Percentiles rank a stretch among this genome's conserved stretches.
Conservation (phyloP, 2,113 vertebrate genomes). For the Carassius gibelio region DNA sequence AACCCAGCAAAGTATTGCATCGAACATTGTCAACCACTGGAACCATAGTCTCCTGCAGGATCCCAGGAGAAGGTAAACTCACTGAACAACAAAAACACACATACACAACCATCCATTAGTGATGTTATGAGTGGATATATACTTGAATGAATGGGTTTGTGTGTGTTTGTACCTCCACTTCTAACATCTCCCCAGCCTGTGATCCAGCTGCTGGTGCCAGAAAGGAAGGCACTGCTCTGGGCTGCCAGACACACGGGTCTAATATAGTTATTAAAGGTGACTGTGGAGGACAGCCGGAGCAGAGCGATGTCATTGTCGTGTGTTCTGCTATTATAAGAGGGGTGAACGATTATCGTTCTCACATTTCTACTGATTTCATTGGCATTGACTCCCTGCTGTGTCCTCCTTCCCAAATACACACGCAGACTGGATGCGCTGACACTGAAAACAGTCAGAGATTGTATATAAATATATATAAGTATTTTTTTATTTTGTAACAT, state of each 20-base stretch:
- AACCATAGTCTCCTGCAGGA: conserved; percentile 37
- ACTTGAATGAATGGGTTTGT: background rate
- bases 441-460: background rate
- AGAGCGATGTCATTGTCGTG: conserved; percentile 76
- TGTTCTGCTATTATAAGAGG: conserved; percentile 46
- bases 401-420: conserved; percentile 52
- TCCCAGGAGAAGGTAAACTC: conserved; percentile 29
- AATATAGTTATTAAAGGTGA: conserved; percentile 53
- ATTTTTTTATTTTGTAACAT: no score
- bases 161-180: conserved; percentile 1
- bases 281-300: conserved; percentile 60
- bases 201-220: conserved; percentile 53
- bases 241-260: conserved; percentile 78
- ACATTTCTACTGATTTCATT: background rate
- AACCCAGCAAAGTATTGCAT: conserved; percentile 1
- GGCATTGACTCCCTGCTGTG: background rate
- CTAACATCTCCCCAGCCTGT: conserved; percentile 73
- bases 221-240: conserved; percentile 48
- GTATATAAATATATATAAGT: no score
- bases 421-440: accelerated
- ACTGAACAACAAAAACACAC: conserved; percentile 15
- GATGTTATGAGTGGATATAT: background rate
- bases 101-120: background rate
- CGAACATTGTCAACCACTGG: background rate
- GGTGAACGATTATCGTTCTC: conserved; percentile 48